Evolutionary conservation across 2,888 invertebrate genomes (phyloP), one percentile per base, ranked within the genome.

Genomic region (Esperia sulphurella): DNA sequence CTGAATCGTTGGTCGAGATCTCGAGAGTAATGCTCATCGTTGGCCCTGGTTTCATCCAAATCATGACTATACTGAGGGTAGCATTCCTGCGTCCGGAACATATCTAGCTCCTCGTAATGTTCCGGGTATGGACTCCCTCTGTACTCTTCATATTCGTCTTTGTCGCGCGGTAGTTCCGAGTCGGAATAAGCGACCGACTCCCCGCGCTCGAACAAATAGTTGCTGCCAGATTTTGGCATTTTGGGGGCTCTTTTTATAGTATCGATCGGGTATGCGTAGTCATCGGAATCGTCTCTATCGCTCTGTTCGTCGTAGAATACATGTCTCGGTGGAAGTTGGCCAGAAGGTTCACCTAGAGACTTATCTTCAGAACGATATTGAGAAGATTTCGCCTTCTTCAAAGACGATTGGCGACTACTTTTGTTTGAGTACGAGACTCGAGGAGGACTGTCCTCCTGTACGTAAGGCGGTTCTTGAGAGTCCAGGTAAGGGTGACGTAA

Each of bases 171-270:
- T 48, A 89, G 55, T 21, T 90, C 90, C 0, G 83, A 73, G 48
- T 90, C 90, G 0, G 90, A 87, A 56, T 89, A 89, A 37, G 76
- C 85, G 5, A 89, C 79, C 0, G 90, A 83, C 53, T 86, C 85
- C 1, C 79, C 79, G 13, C 90, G 86, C 50, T 87, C 80, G 50
- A 88, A 90, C 52, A 84, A 55, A 51, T 83, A 87, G 45, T 81
- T 85, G 43, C 75, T 79, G 33, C 76, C 81, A 0, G 85, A 82
- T 62, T 88, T 90, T 0, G 79, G 55, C 65, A 82, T 68, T 67
- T 86, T 89, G 3, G 90, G 90, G 49, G 90, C 87, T 42, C 90
- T 73, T 64, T 90, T 90, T 46, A 90, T 90, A 33, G 90, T 90
- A 53, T 90, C 90, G 5, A 90, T 79, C 1, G 90, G 88, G 58